Percentiles rank a stretch among this genome's conserved stretches.
Evolutionary conservation across 2,888 invertebrate genomes (phyloP).

Genomic region (Automeris io): DNA sequence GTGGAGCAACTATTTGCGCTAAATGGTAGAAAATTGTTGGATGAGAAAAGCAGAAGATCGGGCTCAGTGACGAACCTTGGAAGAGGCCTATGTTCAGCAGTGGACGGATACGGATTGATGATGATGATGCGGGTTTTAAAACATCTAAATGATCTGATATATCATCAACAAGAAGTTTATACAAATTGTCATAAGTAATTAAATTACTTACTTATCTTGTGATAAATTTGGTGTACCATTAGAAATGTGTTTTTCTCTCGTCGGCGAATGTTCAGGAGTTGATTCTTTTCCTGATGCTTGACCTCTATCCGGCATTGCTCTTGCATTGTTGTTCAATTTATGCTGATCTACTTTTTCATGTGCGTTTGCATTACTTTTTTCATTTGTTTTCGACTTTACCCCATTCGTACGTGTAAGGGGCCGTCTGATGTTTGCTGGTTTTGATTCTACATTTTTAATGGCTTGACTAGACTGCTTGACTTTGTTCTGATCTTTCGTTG

Average conservation of each 20-base stretch:
- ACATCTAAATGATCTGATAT: too few species aligned
- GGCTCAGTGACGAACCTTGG: too few species aligned
- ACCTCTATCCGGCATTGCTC: conserved; percentile 65
- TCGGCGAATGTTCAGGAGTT: conserved; percentile 78
- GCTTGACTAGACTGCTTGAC: conserved; percentile 72
- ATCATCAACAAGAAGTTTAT: too few species aligned
- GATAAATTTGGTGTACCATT: not conserved
- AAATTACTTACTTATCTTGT: conserved; percentile 1
- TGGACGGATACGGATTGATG: too few species aligned
- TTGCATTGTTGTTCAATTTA: conserved; percentile 44
- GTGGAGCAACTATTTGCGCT: too few species aligned
- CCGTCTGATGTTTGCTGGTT: conserved; percentile 38
- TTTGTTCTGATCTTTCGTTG: conserved; percentile 67
- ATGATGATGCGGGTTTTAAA: too few species aligned
- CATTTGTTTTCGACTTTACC: conserved; percentile 38
- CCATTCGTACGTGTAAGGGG: conserved; percentile 52
- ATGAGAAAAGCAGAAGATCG: too few species aligned
- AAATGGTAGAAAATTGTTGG: too few species aligned
- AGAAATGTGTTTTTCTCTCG: conserved; percentile 44
- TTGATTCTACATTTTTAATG: conserved; percentile 36
- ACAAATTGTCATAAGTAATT: not conserved
- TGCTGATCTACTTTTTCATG: conserved; percentile 37
- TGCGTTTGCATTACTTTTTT: conserved; percentile 30
- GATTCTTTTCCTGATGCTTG: conserved; percentile 81
- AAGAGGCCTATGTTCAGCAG: too few species aligned